Conservation (phyloP, 2,888 invertebrate species). For the Synergus gifuensis region DNA sequence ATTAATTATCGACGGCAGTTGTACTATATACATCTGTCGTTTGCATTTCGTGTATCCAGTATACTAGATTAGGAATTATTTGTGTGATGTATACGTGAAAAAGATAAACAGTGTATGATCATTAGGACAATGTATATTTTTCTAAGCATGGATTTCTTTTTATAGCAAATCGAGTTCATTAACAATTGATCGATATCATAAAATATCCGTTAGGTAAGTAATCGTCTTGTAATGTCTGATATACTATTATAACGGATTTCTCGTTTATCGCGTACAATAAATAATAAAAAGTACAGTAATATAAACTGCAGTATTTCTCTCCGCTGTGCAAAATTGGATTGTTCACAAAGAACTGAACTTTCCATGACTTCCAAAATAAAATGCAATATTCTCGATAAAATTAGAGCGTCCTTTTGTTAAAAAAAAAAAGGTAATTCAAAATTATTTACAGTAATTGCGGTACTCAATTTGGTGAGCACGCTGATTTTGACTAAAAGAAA, state of each 20-base stretch:
- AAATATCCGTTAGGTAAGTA: constrained; percentile 58
- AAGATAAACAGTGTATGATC: constrained; percentile 47
- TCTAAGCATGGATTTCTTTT: constrained; percentile 63
- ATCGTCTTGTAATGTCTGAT: constrained; percentile 67
- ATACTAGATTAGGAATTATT: constrained; percentile 7
- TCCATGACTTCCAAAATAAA: constrained; percentile 13
- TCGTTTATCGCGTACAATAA: constrained; percentile 61
- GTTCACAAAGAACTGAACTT: background rate
- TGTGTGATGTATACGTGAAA: constrained; percentile 45
- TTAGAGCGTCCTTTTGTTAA: constrained; percentile 1
- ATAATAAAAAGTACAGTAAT: constrained; percentile 57
- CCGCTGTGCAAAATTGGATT: background rate
- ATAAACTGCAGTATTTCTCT: constrained; percentile 15
- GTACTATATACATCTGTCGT: constrained; percentile 29
- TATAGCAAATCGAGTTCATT: constrained; percentile 55
- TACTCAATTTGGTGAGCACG: background rate
- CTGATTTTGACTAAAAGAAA: background rate
- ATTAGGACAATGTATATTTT: constrained; percentile 68
- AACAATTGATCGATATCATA: constrained; percentile 46
- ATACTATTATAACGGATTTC: constrained; percentile 62
- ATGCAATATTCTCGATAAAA: constrained; percentile 26
- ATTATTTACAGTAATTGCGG: constrained; percentile 13
- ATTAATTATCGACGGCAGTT: constrained; percentile 28
- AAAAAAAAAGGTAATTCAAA: constrained; percentile 9
- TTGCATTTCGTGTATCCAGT: constrained; percentile 22